Base-by-base conservation (phyloP, 2,888 invertebrate genomes). In the Temnothorax unifasciatus region DNA sequence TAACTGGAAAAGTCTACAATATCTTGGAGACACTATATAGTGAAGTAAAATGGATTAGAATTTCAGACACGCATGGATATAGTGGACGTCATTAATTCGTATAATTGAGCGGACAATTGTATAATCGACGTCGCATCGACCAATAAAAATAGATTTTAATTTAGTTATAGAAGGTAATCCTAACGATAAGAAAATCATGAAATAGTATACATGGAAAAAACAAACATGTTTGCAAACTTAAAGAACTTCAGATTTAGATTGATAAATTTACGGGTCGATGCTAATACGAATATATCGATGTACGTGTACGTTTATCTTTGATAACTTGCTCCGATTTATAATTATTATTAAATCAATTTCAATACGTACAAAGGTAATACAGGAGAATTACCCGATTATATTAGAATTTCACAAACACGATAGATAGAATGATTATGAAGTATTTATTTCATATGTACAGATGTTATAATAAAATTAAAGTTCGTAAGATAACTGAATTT, bases 391-490 rank as follows among this genome's bases (percentile, higher is more conserved):
- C 25, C 25, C 38, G 13, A 52, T 69, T 41, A 50, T 9, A 68
- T 73, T 74, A 82, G 41, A 66, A 47, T 47, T 63, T 82, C 61
- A 52, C 18, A n/a, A 85, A 57, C 47, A 59, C 61, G 54, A 74
- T 81, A 69, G 44, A n/a, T 89, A 90, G 84, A 86, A 63, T 52
- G 52, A 57, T 74, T 66, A 77, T 88, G 81, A 75, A 73, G 18
- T 86, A 88, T 86, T 88, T 86, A 90, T 90, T 86, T 89, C 83
- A 44, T 90, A 90, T 89, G 89, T 89, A 88, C 85, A 85, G 77
- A 82, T 82, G 75, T 82, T 74, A 74, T 69, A 89, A 89, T 89
- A 88, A 90, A 90, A 79, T 73, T 68, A 69, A 76, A 89, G 59
- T 87, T 88, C 86, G 47, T 83, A 88, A 85, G 64, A 74, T 57